Percentiles rank a stretch among this genome's conserved stretches.
These are phyloP conservation scores for Borostomias antarcticus DNA, from an alignment of 2,797 vertebrate species.

Conservation along the genomic window DNA sequence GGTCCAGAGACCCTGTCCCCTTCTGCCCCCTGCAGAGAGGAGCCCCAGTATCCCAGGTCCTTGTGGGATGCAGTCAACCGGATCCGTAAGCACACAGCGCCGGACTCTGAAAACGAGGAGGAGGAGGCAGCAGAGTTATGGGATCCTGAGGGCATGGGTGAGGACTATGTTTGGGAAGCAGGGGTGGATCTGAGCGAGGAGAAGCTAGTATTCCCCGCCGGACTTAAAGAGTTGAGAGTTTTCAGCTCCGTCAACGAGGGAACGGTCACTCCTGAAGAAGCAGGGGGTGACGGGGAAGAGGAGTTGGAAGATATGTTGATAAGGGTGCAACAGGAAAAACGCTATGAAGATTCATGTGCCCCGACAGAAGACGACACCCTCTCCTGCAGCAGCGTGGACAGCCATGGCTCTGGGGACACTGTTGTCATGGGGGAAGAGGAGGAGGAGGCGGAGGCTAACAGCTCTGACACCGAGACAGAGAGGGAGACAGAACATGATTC, in stretches of 20 bases:
- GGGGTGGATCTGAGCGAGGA: constrained; percentile 11
- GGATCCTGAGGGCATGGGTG: constrained; percentile 53
- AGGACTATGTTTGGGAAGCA: constrained; percentile 16
- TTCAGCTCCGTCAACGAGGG: neutral
- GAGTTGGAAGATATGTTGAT: constrained; percentile 1
- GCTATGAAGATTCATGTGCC: constrained; percentile 17
- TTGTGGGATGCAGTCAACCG: constrained; percentile 87
- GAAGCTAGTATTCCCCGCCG: neutral
- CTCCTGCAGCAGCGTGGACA: constrained; percentile 72
- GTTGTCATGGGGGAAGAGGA: constrained; percentile 63
- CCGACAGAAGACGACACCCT: constrained; percentile 59
- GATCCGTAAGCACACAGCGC: constrained; percentile 91
- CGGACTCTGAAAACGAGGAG: constrained; percentile 91
- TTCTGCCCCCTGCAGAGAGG: constrained; percentile 25
- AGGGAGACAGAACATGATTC: constrained; percentile 9
- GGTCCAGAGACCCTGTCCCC: constrained; percentile 7
- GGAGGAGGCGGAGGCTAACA: constrained; percentile 19
- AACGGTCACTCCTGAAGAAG: constrained; percentile 16
- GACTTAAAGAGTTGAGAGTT: neutral
- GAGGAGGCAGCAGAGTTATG: constrained; percentile 70
- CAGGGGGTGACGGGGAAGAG: constrained; percentile 22
- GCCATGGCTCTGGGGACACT: constrained; percentile 68
- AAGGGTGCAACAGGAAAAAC: constrained; percentile 16
- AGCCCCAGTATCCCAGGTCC: constrained; percentile 65
- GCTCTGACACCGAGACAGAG: constrained; percentile 14